Conservation (phyloP, 1,140 invertebrate genomes). For the Octopus bimaculoides region DNA sequence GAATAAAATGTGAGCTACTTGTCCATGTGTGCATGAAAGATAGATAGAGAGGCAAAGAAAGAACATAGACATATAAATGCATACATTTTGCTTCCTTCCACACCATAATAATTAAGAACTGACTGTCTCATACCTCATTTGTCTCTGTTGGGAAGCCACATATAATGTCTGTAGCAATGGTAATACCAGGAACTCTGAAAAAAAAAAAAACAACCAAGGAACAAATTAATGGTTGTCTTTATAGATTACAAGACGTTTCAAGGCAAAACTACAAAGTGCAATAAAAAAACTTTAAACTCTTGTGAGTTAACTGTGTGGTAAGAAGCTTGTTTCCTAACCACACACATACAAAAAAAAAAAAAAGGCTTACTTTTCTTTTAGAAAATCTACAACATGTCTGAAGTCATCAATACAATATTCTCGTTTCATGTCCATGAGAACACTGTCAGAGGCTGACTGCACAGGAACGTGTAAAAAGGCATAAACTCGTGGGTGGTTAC, state of each 20-base stretch:
- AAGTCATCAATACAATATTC: conserved; percentile 91
- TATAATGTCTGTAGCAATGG: conserved; percentile 97
- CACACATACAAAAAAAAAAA: conserved; percentile 16
- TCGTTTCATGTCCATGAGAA: conserved; percentile 92
- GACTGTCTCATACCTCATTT: conserved; percentile 58
- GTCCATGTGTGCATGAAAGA: no score
- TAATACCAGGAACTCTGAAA: conserved; percentile 76
- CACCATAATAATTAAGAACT: no score
- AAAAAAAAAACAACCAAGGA: conserved; percentile 8
- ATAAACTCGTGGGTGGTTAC: conserved; percentile 87
- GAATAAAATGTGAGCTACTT: no score
- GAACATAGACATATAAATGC: no score
- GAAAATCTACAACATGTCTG: conserved; percentile 81
- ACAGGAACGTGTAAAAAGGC: conserved; percentile 96
- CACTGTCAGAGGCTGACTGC: conserved; percentile 91
- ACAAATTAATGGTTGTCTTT: neutral
- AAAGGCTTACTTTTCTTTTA: conserved; percentile 67
- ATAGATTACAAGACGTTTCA: no score
- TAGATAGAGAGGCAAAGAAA: no score
- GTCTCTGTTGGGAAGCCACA: conserved; percentile 98
- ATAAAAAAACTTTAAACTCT: no score
- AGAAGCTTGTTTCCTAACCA: no score
- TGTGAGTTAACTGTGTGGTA: no score
- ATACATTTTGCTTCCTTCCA: no score
- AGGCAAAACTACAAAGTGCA: no score